These are phyloP conservation scores for Sturnira hondurensis DNA, from an alignment of 2,113 vertebrate genomes.

Conservation along the genomic window DNA sequence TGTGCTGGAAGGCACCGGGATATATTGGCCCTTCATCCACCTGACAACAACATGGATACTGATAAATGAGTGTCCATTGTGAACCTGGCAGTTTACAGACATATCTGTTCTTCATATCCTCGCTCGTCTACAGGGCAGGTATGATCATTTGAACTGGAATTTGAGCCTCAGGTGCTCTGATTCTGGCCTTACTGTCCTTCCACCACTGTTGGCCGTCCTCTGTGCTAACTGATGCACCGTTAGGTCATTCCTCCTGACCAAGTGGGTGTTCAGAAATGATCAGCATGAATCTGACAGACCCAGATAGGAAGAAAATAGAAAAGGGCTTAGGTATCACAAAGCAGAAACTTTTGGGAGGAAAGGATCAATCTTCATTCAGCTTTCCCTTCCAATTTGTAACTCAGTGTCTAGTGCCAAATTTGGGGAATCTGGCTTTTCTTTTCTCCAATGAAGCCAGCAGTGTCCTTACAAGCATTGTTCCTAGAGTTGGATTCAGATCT, in stretches of 20 bases:
- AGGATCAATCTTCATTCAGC: background rate
- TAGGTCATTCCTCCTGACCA: background rate
- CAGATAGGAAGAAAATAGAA: background rate
- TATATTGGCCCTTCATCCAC: background rate
- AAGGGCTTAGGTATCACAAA: background rate
- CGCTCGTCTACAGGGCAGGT: background rate
- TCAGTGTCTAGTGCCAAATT: background rate
- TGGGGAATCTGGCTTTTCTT: background rate
- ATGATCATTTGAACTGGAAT: background rate
- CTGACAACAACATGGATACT: background rate
- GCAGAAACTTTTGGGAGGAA: background rate
- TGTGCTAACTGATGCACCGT: background rate
- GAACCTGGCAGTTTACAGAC: background rate
- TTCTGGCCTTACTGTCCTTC: background rate
- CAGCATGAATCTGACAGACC: background rate
- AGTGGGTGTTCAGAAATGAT: background rate
- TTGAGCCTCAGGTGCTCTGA: background rate
- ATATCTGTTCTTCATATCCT: background rate
- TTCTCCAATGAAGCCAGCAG: background rate
- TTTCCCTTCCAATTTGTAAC: background rate
- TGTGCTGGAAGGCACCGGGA: background rate
- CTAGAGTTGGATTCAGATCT: background rate
- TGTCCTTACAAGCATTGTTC: background rate
- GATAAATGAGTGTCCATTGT: background rate
- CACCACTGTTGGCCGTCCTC: background rate